Evolutionary conservation across 2,888 invertebrate species (phyloP).

Genomic region (Macrophya alboannulata): DNA sequence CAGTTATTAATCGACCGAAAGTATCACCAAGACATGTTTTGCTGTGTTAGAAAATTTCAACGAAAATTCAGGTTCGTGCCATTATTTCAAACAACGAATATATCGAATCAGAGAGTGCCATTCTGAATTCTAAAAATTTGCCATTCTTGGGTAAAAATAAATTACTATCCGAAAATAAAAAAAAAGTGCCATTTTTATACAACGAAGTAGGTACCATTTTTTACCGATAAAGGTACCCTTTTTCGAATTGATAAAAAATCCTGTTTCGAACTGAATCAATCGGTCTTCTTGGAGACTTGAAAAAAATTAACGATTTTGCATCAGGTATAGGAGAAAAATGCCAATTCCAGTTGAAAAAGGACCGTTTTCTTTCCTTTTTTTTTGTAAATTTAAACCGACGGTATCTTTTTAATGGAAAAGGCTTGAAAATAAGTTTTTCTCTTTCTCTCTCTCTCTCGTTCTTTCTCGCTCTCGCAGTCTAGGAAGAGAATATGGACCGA

Average conservation of each 20-base stretch:
- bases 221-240: background rate
- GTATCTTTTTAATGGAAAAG: background rate
- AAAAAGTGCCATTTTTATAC: background rate
- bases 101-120: background rate
- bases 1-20: background rate
- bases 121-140: too few relatives aligned
- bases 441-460: background rate
- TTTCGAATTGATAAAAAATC: background rate
- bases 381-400: background rate
- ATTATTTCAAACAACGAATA: too few relatives aligned
- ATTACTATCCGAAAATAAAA: too few relatives aligned
- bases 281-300: background rate
- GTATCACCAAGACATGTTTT: background rate
- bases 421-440: background rate
- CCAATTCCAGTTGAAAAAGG: background rate
- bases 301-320: background rate
- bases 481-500: slow-evolving; percentile 47
- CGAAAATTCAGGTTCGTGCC: too few relatives aligned
- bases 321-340: background rate
- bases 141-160: too few relatives aligned
- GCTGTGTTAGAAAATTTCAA: too few relatives aligned
- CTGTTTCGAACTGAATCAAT: background rate
- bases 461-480: background rate
- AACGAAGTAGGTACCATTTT: background rate
- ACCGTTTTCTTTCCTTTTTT: background rate